Evolutionary conservation across 2,888 invertebrate species (phyloP).

Genomic region (Hoplodrina blanda): DNA sequence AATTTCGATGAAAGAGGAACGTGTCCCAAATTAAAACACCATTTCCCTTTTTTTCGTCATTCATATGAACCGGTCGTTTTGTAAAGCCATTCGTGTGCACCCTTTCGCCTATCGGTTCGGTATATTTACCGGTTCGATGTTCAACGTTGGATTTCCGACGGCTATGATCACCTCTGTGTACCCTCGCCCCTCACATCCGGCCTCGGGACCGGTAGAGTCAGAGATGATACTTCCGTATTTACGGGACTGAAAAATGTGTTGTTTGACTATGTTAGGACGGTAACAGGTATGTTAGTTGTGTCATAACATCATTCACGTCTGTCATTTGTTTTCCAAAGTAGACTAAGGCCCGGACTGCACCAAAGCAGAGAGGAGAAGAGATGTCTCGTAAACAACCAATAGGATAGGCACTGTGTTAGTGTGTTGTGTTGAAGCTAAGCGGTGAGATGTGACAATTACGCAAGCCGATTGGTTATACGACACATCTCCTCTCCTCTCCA

Average conservation of each 20-base stretch:
- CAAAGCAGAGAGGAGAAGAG: too few species aligned
- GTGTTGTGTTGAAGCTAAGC: too few species aligned
- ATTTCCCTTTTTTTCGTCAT: constrained; percentile 13
- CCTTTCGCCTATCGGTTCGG: constrained; percentile 32
- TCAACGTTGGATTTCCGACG: constrained; percentile 51
- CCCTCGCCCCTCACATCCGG: constrained; percentile 40
- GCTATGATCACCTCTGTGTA: constrained; percentile 48
- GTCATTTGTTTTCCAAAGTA: too few species aligned
- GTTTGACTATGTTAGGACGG: constrained; percentile 1
- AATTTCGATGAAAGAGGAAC: background rate
- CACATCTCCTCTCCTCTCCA: too few species aligned
- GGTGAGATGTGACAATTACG: too few species aligned
- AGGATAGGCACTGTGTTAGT: too few species aligned
- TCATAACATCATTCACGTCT: background rate
- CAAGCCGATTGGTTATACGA: too few species aligned
- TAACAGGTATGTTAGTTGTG: background rate
- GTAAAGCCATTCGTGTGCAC: constrained; percentile 22
- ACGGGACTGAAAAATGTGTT: constrained; percentile 23
- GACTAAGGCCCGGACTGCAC: too few species aligned
- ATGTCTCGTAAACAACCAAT: too few species aligned
- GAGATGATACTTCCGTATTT: constrained; percentile 31
- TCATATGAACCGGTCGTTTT: constrained; percentile 24
- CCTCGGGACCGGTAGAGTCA: constrained; percentile 6
- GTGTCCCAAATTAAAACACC: constrained; percentile 29
- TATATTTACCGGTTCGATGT: constrained; percentile 48